These are phyloP conservation scores for Urechis unicinctus DNA, from an alignment of 2,888 invertebrate species.

Conservation along the genomic window DNA sequence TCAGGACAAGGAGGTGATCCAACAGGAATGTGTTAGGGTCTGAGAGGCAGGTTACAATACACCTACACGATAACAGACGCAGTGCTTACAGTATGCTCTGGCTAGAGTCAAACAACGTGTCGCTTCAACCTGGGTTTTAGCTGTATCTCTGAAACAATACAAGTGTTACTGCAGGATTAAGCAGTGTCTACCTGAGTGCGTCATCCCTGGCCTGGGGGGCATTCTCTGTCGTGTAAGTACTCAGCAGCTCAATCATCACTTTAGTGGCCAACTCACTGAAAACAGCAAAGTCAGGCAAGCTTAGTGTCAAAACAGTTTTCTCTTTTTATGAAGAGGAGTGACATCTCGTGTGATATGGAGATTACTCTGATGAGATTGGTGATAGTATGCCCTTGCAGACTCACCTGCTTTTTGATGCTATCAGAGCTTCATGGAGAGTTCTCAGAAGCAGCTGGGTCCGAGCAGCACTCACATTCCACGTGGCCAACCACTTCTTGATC, in stretches of 20 bases:
- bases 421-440: slow-evolving; percentile 77
- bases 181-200: slow-evolving; percentile 67
- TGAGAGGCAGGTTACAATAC: slow-evolving; percentile 89
- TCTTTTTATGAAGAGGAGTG: too few species aligned
- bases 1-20: slow-evolving; percentile 85
- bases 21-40: slow-evolving; percentile 92
- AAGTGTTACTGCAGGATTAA: too few species aligned
- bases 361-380: background rate
- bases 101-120: background rate
- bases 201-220: slow-evolving; percentile 94
- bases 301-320: background rate
- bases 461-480: slow-evolving; percentile 44
- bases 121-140: too few species aligned
- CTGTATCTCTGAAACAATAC: too few species aligned
- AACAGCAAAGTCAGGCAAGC: slow-evolving; percentile 2
- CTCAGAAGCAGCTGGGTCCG: slow-evolving; percentile 79
- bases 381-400: slow-evolving; percentile 6
- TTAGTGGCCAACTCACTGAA: slow-evolving; percentile 81
- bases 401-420: slow-evolving; percentile 75
- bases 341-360: too few species aligned
- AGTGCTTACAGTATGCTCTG: background rate
- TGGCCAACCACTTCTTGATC: slow-evolving; percentile 47
- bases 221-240: slow-evolving; percentile 94
- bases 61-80: slow-evolving; percentile 52
- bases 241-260: slow-evolving; percentile 93